Percentiles rank a stretch among this genome's conserved stretches.
These are phyloP conservation scores for Seriola aureovittata DNA, from an alignment of 2,113 vertebrate species.

Conservation along the genomic window DNA sequence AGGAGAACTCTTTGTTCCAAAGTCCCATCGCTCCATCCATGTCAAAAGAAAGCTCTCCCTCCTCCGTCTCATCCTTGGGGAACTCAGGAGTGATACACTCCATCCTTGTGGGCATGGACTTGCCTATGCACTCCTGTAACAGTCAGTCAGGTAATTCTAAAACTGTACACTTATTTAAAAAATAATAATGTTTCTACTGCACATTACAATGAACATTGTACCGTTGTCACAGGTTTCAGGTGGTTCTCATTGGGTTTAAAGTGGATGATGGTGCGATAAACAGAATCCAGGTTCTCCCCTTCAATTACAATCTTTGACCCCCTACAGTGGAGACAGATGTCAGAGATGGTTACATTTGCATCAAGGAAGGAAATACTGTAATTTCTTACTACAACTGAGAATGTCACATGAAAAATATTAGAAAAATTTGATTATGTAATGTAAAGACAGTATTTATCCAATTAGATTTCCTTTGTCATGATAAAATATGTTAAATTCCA, in stretches of 20 bases:
- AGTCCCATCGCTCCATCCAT: conserved; percentile 86
- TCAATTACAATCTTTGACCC: conserved; percentile 88
- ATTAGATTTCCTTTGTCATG: background rate
- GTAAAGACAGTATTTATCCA: background rate
- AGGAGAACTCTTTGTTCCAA: conserved; percentile 84
- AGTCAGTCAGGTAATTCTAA: background rate
- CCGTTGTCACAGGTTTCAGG: conserved; percentile 82
- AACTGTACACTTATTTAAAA: background rate
- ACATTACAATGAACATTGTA: conserved; percentile 45
- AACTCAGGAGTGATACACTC: conserved; percentile 88
- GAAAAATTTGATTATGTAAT: background rate
- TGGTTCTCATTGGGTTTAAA: conserved; percentile 87
- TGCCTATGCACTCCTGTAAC: conserved; percentile 83
- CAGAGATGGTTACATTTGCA: background rate
- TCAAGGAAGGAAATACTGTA: background rate
- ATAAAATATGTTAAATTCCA: background rate
- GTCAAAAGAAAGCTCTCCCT: conserved; percentile 87
- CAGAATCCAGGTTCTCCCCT: conserved; percentile 91
- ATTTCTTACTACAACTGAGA: background rate
- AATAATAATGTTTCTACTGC: background rate
- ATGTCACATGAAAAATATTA: background rate
- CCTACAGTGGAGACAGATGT: conserved; percentile 74
- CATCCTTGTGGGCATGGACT: conserved; percentile 71
- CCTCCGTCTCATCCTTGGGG: conserved; percentile 79
- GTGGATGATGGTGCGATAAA: conserved; percentile 83